A percentile compares a stretch with the other conserved stretches of the same genome.
Evolutionary conservation across 1,140 invertebrate genomes (phyloP).

Genomic region (Oppia nitens): DNA sequence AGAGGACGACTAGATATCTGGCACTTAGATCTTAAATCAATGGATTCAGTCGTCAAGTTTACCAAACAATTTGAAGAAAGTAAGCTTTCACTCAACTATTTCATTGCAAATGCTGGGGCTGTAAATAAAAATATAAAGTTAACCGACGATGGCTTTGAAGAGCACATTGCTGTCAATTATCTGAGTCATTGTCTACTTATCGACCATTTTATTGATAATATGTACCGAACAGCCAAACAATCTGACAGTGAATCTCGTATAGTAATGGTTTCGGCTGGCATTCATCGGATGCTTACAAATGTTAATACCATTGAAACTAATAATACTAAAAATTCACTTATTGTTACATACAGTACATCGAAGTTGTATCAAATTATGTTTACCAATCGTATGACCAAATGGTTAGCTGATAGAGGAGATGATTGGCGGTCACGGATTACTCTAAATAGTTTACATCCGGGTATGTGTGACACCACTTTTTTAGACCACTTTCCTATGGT

Average conservation of each 20-base stretch:
- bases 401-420: slow-evolving; percentile 42
- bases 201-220: slow-evolving; percentile 54
- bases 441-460: slow-evolving; percentile 57
- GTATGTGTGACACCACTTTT: slow-evolving; percentile 63
- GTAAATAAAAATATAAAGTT: slow-evolving; percentile 60
- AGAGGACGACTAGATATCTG: slow-evolving; percentile 13
- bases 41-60: slow-evolving; percentile 59
- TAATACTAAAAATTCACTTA: too few species aligned
- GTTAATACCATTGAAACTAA: too few species aligned
- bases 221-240: slow-evolving; percentile 41
- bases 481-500: slow-evolving; percentile 30
- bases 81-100: slow-evolving; percentile 16
- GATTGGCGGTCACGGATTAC: slow-evolving; percentile 24
- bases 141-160: slow-evolving; percentile 61
- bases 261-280: slow-evolving; percentile 73
- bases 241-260: slow-evolving; percentile 41
- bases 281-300: slow-evolving; percentile 45
- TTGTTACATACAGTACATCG: slow-evolving; percentile 59
- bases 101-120: slow-evolving; percentile 53
- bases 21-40: slow-evolving; percentile 40
- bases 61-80: slow-evolving; percentile 29
- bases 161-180: slow-evolving; percentile 66
- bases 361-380: slow-evolving; percentile 69
- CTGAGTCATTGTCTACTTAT: slow-evolving; percentile 71
- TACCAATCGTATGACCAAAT: slow-evolving; percentile 35